Conservation (phyloP, 2,888 invertebrate species). For the Schizaphis graminum region DNA sequence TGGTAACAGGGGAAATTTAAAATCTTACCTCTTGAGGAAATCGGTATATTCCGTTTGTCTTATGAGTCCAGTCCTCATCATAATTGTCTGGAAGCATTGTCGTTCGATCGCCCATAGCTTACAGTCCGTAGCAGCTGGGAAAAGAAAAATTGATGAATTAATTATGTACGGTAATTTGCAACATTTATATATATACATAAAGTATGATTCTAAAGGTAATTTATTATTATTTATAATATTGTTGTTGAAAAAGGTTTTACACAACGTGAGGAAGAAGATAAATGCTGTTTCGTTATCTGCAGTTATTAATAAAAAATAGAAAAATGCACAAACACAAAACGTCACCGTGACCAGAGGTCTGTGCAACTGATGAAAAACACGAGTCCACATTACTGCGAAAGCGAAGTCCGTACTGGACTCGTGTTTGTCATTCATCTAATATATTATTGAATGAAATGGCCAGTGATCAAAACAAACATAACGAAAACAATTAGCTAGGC, state of each 20-base stretch:
- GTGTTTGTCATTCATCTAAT: slow-evolving; percentile 14
- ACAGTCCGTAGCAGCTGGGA: slow-evolving; percentile 88
- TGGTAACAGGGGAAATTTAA: neutral
- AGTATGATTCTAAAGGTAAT: neutral
- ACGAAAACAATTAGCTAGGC: slow-evolving; percentile 40
- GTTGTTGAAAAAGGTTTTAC: neutral
- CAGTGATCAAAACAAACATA: slow-evolving; percentile 38
- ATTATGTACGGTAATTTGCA: neutral
- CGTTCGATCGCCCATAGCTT: slow-evolving; percentile 98
- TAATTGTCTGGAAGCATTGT: slow-evolving; percentile 98
- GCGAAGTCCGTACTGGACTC: slow-evolving; percentile 43
- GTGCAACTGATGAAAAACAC: slow-evolving; percentile 33
- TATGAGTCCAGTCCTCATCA: slow-evolving; percentile 97
- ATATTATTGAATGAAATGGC: slow-evolving; percentile 35
- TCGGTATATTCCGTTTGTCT: slow-evolving; percentile 96
- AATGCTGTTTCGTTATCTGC: slow-evolving; percentile 20
- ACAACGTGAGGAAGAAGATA: slow-evolving; percentile 27
- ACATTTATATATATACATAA: no score
- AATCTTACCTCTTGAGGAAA: slow-evolving; percentile 90
- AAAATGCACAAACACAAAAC: slow-evolving; percentile 29
- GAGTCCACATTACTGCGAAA: slow-evolving; percentile 48
- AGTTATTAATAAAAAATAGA: slow-evolving; percentile 51
- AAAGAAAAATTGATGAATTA: neutral
- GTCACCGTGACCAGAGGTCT: slow-evolving; percentile 41
- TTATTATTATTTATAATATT: neutral